phyloP scores from a whole-genome alignment of 2,888 invertebrate genomes.

The Pegoplata infirma region DNA sequence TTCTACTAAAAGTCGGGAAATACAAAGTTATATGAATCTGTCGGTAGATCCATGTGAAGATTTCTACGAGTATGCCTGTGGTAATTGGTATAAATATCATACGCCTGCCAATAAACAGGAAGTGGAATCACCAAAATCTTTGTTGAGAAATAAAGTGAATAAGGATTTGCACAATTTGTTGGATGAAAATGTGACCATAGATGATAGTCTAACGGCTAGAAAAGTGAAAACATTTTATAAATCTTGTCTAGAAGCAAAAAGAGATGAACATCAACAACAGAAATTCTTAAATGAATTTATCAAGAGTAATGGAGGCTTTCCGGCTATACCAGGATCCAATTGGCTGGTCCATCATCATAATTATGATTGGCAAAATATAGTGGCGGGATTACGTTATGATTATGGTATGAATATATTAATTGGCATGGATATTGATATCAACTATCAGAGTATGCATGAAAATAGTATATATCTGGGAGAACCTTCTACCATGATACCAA shows the following conservation, averaged over 20 bases:
- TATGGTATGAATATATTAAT: constrained; percentile 74
- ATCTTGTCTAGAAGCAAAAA: constrained; percentile 69
- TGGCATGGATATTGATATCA: constrained; percentile 71
- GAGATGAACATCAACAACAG: constrained; percentile 67
- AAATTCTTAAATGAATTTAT: constrained; percentile 70
- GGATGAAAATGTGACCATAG: constrained; percentile 66
- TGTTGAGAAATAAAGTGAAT: constrained; percentile 64
- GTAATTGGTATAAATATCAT: constrained; percentile 69
- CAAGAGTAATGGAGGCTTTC: constrained; percentile 73
- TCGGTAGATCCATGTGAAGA: constrained; percentile 72
- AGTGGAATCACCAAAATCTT: constrained; percentile 53
- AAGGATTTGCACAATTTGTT: constrained; percentile 67
- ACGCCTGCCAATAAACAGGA: constrained; percentile 28
- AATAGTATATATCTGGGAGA: constrained; percentile 73
- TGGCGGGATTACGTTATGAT: constrained; percentile 67
- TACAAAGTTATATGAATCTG: constrained; percentile 70
- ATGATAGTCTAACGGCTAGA: constrained; percentile 68
- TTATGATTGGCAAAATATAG: constrained; percentile 72
- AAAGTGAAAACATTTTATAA: constrained; percentile 74
- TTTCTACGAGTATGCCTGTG: constrained; percentile 75
- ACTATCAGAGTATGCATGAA: constrained; percentile 69
- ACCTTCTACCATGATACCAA: constrained; percentile 70
- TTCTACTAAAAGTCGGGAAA: constrained; percentile 66
- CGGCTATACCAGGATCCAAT: constrained; percentile 71
- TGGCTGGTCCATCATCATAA: constrained; percentile 70